Base-by-base conservation (phyloP, 2,113 vertebrate genomes). In the Cyphomyrus plagiostoma region DNA sequence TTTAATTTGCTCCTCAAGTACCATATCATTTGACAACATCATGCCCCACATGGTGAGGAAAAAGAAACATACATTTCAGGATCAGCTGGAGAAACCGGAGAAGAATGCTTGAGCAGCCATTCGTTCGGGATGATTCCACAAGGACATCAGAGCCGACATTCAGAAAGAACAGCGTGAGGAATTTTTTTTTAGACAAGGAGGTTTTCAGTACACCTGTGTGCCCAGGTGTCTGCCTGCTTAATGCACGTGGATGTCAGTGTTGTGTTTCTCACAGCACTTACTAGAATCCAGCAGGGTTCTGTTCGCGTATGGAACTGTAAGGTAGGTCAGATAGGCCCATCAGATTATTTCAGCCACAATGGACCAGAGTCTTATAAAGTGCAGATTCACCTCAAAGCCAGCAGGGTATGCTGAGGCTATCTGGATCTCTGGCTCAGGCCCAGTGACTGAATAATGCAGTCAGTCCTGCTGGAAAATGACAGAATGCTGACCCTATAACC, bases 401-500 rank as follows among this genome's bases (percentile, higher is more conserved):
- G 58, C 21, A 90, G 91, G 30, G 56, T 87, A 88, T 85, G 88
- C 90, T 90, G 83, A 90, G 86, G 88, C 86, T 90, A 92, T 92
- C 89, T 85, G 39, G 84, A 88, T 90, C 80, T 92, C 58, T 89
- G 88, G 89, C 88, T 88, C 1, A 50, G 30, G 89, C 92, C 88
- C 89, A 88, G 80, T 52, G 91, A 88, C 42, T 56, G 89, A 90
- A 39, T 48, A 48, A 90, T 90, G 88, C 92, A 91, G 90, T 10
- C 85, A 62, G 89, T 9, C 85, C 49, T 91, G 88, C 52, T n/a
- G 10, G 82, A 91, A 89, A 89, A 84, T 92, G 90, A 91, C 92
- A 92, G 91, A 90, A 86, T 45, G 90, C 53, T 30, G 45, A 82
- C 90, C 88, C 84, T 74, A 90, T 84, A 82, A 92, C 89, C 89